Base-by-base conservation (phyloP, 1,140 invertebrate genomes). In the Drosophila lacertosa region DNA sequence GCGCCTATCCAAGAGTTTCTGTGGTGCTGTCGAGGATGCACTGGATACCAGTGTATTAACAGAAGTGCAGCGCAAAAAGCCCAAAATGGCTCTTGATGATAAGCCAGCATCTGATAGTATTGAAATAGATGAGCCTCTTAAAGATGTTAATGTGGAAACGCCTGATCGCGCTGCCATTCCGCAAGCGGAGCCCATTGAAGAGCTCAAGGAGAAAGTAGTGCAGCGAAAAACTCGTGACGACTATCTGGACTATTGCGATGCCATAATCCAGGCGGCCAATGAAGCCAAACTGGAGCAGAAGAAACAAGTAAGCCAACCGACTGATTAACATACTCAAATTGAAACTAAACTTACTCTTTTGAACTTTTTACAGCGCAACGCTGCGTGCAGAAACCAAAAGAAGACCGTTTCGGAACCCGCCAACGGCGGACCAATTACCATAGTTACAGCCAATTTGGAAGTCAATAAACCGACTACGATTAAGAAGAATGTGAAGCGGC, bases 1-100 rank as follows among this genome's bases (percentile, higher is more conserved):
- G 7, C 80, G 74, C 16, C 15, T 90, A 3, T 90, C 89, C 0
- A 90, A 90, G 24, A 90, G 89, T 32, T 90, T 90, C 4, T 77
- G 89, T 33, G 72, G 58, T 7, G 39, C 74, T 1, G 16, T 69
- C 10, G 73, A 89, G 10, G 75, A 89, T 0, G 57, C 62, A 11
- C 37, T 77, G 13, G 54, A 57, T 4, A 29, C 32, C 9, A 63
- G 57, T n/a, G 33, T 9, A 3, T 18, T 44, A 9, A 18, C 54
- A 6, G 51, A 53, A 20, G 26, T 58, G 0, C 18, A 20, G 15
- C 24, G 9, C 9, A 66, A 82, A 35, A 53, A 63, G 11, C 6
- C 47, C 2, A 77, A 77, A n/a, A 29, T 7, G 40, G 35, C 1
- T 35, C 42, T 0, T 15, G 26, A 29, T 16, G 15, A 10, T 20